These are phyloP conservation scores for Exaiptasia diaphana DNA, from an alignment of 64 coral and sea anemone genomes.

Conservation along the genomic window DNA sequence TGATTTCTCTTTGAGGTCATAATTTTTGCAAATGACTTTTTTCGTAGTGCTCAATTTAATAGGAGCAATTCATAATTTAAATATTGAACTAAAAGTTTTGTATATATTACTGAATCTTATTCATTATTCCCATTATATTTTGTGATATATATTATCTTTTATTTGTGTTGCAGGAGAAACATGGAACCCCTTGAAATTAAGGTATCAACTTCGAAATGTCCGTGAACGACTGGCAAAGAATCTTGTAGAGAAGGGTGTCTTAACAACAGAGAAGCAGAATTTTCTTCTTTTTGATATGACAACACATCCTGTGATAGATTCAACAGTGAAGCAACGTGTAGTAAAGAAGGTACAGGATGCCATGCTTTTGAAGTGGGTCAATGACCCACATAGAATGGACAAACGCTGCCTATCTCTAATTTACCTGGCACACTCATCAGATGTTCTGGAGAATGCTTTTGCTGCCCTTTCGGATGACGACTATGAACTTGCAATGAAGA, in stretches of 20 bases:
- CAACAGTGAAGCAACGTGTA: constrained; percentile 74
- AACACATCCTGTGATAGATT: constrained; percentile 91
- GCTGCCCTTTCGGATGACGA: constrained; percentile 90
- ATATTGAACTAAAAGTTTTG: too few relatives aligned
- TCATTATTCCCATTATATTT: not conserved
- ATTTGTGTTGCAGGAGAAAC: constrained; percentile 76
- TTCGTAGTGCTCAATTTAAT: too few relatives aligned
- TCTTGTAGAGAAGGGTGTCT: constrained; percentile 95
- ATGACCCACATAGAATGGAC: constrained; percentile 88
- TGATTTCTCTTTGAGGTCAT: too few relatives aligned
- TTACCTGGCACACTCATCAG: constrained; percentile 97
- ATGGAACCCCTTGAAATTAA: constrained; percentile 94
- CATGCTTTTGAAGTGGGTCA: constrained; percentile 90
- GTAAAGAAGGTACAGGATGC: constrained; percentile 91
- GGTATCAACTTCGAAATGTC: constrained; percentile 95
- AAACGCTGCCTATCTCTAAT: constrained; percentile 77
- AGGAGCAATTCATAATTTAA: too few relatives aligned
- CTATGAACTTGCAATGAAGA: constrained; percentile 98
- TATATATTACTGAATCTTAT: too few relatives aligned
- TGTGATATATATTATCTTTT: not conserved
- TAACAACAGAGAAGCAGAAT: constrained; percentile 99
- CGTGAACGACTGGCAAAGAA: constrained; percentile 98
- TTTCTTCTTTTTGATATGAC: constrained; percentile 98
- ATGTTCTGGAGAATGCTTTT: constrained; percentile 99
- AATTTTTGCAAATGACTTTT: too few relatives aligned